Base-by-base conservation (phyloP, 2,797 vertebrate species). In the Lagodon rhomboides region DNA sequence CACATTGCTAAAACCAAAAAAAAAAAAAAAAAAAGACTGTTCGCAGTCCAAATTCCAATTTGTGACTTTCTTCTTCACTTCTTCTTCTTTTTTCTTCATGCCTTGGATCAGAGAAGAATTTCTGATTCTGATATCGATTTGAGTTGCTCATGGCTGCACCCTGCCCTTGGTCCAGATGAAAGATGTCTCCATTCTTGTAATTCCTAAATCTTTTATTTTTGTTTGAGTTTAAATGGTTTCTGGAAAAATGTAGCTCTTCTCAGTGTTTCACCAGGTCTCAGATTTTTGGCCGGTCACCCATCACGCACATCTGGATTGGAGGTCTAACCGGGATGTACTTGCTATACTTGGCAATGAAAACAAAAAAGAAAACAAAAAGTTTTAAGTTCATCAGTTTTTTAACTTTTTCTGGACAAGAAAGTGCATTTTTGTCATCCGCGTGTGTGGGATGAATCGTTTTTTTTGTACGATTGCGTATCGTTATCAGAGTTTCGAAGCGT, bases 401-500 rank as follows among this genome's bases (percentile, higher is more conserved):
- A 60, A 34, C 43, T 67, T 74, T 80, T 54, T 54, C 20, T 4
- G 50, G 61, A 22, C 41, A 30, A 43, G 41, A 30, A 22, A 64
- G 38, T 27, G 3, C 54, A 16, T 70, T 66, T 59, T 38, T 22
- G 2, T 23, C 38, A 1, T 34, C 46, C 1, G 16, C 49, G 46
- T 34, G 18, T 72, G 77, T 69, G 65, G 59, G 38, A 60, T 59
- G n/a, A 56, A 73, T 74, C 13, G 47, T 49, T 73, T 70, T 58
- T 60, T 77, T 1, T 55, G 30, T 80, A 27, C 34, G 46, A 34
- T 61, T 64, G 64, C 61, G 75, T 68, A 55, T 51, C 34, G 9
- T 78, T 62, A 64, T 72, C 27, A 16, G 59, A 55, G 51, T 82
- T 79, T 86, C 75, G 8, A 50, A 79, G 66, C 65, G 5, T 71